Conservation (phyloP, 2,113 vertebrate species). For the Burhinus bistriatus region DNA sequence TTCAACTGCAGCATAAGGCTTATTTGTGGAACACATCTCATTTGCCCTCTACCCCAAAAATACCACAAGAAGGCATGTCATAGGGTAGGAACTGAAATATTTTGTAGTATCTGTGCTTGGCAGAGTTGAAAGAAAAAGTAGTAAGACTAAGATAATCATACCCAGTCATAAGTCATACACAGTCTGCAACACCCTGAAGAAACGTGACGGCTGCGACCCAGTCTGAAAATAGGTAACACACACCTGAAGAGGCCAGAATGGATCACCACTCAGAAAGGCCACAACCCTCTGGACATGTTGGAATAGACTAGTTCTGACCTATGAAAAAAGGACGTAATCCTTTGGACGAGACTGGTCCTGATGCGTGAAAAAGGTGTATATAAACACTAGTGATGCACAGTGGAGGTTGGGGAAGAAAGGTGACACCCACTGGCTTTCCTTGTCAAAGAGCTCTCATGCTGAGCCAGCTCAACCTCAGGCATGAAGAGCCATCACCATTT, state of each 20-base stretch:
- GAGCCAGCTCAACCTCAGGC: background rate
- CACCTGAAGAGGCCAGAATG: background rate
- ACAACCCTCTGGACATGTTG: background rate
- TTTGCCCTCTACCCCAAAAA: conserved; percentile 11
- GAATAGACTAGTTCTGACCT: background rate
- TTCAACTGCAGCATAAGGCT: background rate
- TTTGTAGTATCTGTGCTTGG: background rate
- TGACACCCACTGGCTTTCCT: background rate
- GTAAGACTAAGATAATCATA: background rate
- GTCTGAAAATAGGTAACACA: background rate
- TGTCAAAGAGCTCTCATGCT: background rate
- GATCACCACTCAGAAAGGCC: background rate
- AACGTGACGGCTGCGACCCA: background rate
- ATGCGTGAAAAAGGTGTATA: background rate
- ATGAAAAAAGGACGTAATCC: accelerated
- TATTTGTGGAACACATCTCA: background rate
- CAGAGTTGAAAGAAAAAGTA: background rate
- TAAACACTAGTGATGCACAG: background rate
- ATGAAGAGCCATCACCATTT: background rate
- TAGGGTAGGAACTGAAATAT: background rate
- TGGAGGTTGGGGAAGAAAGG: background rate
- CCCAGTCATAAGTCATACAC: background rate
- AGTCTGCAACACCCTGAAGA: background rate
- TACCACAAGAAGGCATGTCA: conserved; percentile 8
- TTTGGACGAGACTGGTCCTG: background rate